Evolutionary conservation across 2,888 invertebrate species (phyloP), one percentile per base, ranked within the genome.

Genomic region (Himalopsyche kuldschensis): DNA sequence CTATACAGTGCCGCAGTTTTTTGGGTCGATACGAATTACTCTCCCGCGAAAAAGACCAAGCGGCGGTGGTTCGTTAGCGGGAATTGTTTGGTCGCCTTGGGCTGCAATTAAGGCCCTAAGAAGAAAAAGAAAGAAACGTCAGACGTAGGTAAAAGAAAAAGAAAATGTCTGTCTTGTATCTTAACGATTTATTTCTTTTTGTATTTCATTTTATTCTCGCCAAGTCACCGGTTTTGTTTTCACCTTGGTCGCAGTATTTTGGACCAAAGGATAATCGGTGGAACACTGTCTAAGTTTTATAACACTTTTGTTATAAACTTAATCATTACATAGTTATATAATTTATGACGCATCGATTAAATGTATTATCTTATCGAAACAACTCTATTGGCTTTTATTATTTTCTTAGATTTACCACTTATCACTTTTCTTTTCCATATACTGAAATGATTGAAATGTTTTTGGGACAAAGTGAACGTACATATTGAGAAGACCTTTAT

Each of bases 61-160:
- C 69, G 69, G 30, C 20, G 69, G 69, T 30, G 69, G 69, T 69
- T 69, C 69, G 69, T 69, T 69, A 69, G 69, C 69, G 69, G 69
- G 69, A 69, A 69, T 69, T 69, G 69, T 69, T 69, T 69, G 69
- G 69, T 69, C 69, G 69, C 69, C 69, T 69, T 69, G 69, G 69
- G 69, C 69, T 69, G 69, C 69, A 69, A 69, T 69, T 69, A 69
- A 69, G 69, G 69, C 27, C 27, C 69, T 69, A 69, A 69, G 69
- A 69, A 69, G 69, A 69, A 69, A 69, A 69, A 69, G 69, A 69
- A 69, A 69, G 30, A 69, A 69, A 69, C 69, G 69, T 69, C 27
- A 69, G 69, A 69, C 69, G 69, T 27, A 69, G 69, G 69, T 69
- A 69, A 27, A 69, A 69, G 27, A 69, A 69, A 69, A 69, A 69